These are phyloP conservation scores for Penaeus japonicus DNA, from an alignment of 1,140 invertebrate species.

Conservation along the genomic window DNA sequence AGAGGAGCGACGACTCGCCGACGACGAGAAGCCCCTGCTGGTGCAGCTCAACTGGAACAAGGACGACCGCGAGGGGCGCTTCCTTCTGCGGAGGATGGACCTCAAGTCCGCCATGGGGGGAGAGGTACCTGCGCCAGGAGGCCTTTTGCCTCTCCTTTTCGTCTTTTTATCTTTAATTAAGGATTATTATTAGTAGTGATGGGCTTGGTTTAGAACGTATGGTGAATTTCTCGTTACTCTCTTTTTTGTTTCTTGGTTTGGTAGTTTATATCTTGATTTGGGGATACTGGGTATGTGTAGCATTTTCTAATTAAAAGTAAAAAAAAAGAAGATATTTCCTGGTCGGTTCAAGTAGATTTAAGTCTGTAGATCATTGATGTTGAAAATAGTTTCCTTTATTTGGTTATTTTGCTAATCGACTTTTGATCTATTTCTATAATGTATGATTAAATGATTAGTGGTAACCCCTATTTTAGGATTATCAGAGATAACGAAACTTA, in stretches of 20 bases:
- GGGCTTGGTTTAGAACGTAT: too few species aligned
- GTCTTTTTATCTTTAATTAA: background rate
- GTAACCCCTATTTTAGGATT: too few species aligned
- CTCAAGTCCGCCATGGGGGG: constrained; percentile 7
- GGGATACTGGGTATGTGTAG: background rate
- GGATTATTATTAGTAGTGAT: background rate
- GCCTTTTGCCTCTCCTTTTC: background rate
- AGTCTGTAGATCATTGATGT: too few species aligned
- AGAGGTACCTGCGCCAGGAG: background rate
- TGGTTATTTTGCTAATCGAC: too few species aligned
- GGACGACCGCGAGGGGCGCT: constrained; percentile 96
- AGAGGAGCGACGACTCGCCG: constrained; percentile 89
- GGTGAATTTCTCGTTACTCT: background rate
- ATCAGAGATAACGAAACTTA: too few species aligned
- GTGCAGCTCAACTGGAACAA: constrained; percentile 99
- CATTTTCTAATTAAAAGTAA: too few species aligned
- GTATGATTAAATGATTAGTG: too few species aligned
- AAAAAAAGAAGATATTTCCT: too few species aligned
- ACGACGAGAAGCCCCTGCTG: constrained; percentile 91
- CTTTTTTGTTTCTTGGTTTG: background rate
- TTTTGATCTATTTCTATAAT: too few species aligned
- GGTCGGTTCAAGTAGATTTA: too few species aligned
- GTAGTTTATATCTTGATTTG: background rate
- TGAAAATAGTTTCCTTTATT: too few species aligned
- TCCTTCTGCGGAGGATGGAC: constrained; percentile 73